phyloP scores from a whole-genome alignment of 2,797 vertebrate species.

The Microcaecilia unicolor region DNA sequence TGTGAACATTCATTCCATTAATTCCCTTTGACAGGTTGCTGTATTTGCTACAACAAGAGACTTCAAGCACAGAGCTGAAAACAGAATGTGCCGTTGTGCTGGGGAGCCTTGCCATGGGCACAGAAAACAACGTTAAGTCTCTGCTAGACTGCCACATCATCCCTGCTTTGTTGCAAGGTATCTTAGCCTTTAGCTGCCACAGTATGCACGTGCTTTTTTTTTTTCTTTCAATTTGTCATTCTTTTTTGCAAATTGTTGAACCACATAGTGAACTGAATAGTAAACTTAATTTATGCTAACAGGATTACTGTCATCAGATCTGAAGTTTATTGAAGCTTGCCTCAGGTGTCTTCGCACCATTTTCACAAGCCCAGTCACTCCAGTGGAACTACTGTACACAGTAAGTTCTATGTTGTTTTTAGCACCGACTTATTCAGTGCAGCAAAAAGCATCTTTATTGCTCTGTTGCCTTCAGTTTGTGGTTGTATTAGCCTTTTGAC shows the following conservation, averaged over 20 bases:
- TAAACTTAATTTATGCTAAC: constrained; percentile 9
- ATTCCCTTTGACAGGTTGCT: constrained; percentile 67
- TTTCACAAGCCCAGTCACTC: constrained; percentile 94
- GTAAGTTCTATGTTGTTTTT: too few species aligned
- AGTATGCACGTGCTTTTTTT: too few species aligned
- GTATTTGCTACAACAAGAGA: constrained; percentile 93
- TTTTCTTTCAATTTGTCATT: not conserved
- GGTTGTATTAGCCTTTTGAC: too few species aligned
- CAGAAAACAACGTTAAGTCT: constrained; percentile 98
- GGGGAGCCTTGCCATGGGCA: constrained; percentile 96
- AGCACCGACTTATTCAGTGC: too few species aligned
- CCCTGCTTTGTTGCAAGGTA: constrained; percentile 94
- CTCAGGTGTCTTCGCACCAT: constrained; percentile 91
- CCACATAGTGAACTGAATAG: constrained; percentile 1
- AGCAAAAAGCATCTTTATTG: too few species aligned
- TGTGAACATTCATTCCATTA: too few species aligned
- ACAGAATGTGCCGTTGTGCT: constrained; percentile 93
- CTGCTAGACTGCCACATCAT: constrained; percentile 98
- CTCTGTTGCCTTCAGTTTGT: too few species aligned
- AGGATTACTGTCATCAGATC: constrained; percentile 85
- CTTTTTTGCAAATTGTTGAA: not conserved
- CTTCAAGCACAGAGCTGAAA: constrained; percentile 81
- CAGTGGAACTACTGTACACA: constrained; percentile 92
- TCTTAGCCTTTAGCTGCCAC: not conserved
- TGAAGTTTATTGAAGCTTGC: constrained; percentile 93